Base-by-base conservation (phyloP, 2,113 vertebrate species). In the Rafetus swinhoei region DNA sequence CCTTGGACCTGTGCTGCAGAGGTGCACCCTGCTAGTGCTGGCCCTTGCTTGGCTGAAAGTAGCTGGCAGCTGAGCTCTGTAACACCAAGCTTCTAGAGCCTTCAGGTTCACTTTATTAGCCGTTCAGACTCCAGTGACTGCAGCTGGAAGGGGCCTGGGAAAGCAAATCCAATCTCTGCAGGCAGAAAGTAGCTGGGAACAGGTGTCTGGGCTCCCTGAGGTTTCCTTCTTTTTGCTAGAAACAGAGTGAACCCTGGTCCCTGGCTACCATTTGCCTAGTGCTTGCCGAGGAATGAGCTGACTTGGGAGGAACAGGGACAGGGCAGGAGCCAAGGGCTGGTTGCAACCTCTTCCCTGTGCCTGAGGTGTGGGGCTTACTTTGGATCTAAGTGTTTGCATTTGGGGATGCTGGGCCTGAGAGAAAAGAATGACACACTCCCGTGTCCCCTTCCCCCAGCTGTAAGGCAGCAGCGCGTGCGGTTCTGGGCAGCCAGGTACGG, bases 261-360 rank as follows among this genome's bases (percentile, higher is more conserved):
- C 14, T 65, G 27, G 3, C 12, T 65, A 15, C 27, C 60, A 7
- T 4, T 32, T 69, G 4, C 2, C 15, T 16, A n/a, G 19, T 65
- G 62, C 7, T n/a, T 65, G 62, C 14, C 14, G 62, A 18, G 29
- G 62, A 18, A 18, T 4, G 16, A 69, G 32, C 62, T 32, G 29
- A 29, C 32, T 3, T 7, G 27, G 27, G 29, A 5, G 0, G 1
- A 35, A 25, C 29, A 2, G 50, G 13, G 29, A 45, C 6, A 45
- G 45, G 12, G 57, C 32, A 16, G 52, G 15, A 27, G 69, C 25
- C 15, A 54, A 2, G 57, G 0, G 2, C 0, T 13, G 1, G 25
- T 16, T 45, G 45, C 25, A 56, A 2, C 59, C 10, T 50, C 45
- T 45, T 27, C 77, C 50, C 57, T 29, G 45, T 50, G n/a, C 87